Evolutionary conservation across 2,113 vertebrate species (phyloP).

Genomic region (Strix aluco): DNA sequence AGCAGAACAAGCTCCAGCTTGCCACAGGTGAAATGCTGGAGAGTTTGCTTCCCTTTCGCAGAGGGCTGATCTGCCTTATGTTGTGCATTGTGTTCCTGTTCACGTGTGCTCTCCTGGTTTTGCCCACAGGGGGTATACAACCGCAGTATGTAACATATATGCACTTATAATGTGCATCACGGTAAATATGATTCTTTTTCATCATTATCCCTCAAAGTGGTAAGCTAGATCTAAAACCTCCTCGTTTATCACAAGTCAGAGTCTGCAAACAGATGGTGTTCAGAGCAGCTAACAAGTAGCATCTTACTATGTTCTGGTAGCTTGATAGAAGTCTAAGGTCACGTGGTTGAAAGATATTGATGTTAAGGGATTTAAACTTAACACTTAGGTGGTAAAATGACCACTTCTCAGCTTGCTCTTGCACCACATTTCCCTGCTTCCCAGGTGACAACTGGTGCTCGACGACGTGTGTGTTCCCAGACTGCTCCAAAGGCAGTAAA

Average conservation of each 20-base stretch:
- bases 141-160: rapidly evolving
- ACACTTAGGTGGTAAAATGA: not conserved
- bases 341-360: not conserved
- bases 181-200: not conserved
- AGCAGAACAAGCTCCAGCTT: not conserved
- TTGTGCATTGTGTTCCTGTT: rapidly evolving
- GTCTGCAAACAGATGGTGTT: not conserved
- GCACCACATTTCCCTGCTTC: not conserved
- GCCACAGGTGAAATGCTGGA: not conserved
- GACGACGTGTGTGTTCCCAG: rapidly evolving
- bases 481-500: not conserved
- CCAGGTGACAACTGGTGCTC: not conserved
- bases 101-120: not conserved
- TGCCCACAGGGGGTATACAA: rapidly evolving
- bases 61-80: not conserved
- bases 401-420: not conserved
- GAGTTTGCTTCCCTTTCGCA: not conserved
- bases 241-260: not conserved
- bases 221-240: not conserved
- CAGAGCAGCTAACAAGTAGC: not conserved
- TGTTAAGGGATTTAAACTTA: not conserved
- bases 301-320: not conserved
- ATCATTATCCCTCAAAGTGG: too few relatives aligned
- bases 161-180: not conserved
- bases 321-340: not conserved